A percentile compares a stretch with the other conserved stretches of the same genome.
Conservation (phyloP, 2,113 vertebrate genomes). For the Scolopax mira region DNA sequence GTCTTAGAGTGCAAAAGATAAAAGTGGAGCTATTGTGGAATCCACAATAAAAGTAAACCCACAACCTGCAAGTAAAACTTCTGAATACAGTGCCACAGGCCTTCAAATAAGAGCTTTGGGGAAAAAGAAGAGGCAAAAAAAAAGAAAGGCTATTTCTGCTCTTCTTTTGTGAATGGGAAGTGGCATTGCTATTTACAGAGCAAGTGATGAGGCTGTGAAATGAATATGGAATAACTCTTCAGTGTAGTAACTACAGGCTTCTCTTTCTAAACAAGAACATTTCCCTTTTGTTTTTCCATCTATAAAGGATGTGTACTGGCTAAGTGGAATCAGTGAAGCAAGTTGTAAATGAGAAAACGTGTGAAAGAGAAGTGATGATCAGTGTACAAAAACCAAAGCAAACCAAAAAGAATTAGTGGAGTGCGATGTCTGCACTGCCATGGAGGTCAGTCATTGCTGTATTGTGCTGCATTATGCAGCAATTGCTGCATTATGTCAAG, state of each 20-base stretch:
- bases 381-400: not conserved
- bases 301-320: not conserved
- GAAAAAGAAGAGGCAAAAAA: not conserved
- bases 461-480: not conserved
- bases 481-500: not conserved
- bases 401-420: not conserved
- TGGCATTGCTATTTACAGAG: not conserved
- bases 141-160: not conserved
- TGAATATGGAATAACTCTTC: constrained; percentile 10
- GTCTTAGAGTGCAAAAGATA: not conserved
- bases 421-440: not conserved
- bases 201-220: not conserved
- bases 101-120: not conserved
- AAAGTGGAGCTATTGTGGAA: not conserved
- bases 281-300: constrained; percentile 9
- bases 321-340: constrained; percentile 17
- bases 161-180: not conserved
- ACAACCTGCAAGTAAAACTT: not conserved
- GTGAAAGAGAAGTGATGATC: constrained; percentile 13
- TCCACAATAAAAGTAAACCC: not conserved
- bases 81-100: not conserved
- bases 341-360: constrained; percentile 17
- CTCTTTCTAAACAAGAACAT: constrained; percentile 39
- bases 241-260: not conserved
- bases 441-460: not conserved